Base-by-base conservation (phyloP, 2,797 vertebrate species). In the Salarias fasciatus region DNA sequence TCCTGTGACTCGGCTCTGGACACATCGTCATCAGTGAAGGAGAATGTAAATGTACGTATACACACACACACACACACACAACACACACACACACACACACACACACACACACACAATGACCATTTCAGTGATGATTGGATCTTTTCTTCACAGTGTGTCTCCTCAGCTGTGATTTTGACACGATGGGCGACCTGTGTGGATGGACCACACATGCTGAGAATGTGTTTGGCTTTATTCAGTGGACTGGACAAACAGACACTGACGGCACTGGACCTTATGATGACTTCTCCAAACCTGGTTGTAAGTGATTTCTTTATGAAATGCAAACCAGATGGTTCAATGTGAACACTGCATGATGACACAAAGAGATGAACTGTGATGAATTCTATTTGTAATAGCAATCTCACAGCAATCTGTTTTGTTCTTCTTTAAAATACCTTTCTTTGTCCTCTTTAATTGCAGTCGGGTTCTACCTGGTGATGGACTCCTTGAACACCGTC, bases 261-360 rank as follows among this genome's bases (percentile, higher is more conserved):
- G 76, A 62, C 0, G 87, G 79, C 2, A 91, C 88, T 5, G 94
- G 94, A 24, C 94, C 94, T 3, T 33, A 91, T 2, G 74, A 93
- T 47, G 94, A 95, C 73, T 95, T 91, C 73, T 94, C 95, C 36
- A 94, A 75, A 84, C 94, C 95, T 54, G 93, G 93, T 37, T 31
- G 94, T 95, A 83, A 93, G 92, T 71, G 1, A 10, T 41, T 52
- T 6, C n/a, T 50, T 8, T 1, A 4, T 49, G 14, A 0, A 45
- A 43, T 8, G 43, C 4, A 12, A 33, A 24, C 18, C 18, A 24
- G 18, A 24, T 18, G 2, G 18, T 24, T 18, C 18, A 24, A n/a
- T n/a, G n/a, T n/a, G n/a, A 2, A 24, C 18, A 2, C 18, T 24
- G 18, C 18, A 24, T 24, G 18, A 24, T 3, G 2, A 24, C 18